phyloP scores from a whole-genome alignment of 2,113 vertebrate species.

The Suricata suricatta region DNA sequence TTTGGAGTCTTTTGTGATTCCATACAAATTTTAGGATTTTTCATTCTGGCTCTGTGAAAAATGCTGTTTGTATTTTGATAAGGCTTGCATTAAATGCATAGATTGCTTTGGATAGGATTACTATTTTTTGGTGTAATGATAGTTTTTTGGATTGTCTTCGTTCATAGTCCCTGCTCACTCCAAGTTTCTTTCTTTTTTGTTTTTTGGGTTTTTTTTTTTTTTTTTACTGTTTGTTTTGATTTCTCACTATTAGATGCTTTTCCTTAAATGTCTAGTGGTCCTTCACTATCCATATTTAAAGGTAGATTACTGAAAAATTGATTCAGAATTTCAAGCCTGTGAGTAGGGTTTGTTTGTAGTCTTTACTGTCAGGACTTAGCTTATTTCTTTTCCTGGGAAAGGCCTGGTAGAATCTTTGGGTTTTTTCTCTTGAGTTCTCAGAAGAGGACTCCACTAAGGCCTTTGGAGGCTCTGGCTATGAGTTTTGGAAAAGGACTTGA shows the following conservation, averaged over 20 bases:
- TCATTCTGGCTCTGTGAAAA: no score
- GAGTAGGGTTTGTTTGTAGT: background rate
- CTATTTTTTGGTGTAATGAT: background rate
- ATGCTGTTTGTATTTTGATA: no score
- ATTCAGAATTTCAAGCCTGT: background rate
- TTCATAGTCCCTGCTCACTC: background rate
- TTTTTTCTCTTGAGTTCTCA: background rate
- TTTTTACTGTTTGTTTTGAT: background rate
- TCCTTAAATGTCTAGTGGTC: background rate
- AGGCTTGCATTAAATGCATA: no score
- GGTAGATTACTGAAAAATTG: background rate
- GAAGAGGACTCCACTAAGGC: background rate
- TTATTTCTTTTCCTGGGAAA: background rate
- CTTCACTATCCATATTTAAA: background rate
- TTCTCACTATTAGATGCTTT: background rate
- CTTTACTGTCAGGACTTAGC: background rate
- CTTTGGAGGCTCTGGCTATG: background rate
- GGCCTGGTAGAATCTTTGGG: background rate
- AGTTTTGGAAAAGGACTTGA: background rate
- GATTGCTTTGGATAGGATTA: background rate
- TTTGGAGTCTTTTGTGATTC: no score
- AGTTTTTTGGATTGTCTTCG: conserved; percentile 10
- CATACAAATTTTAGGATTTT: no score
- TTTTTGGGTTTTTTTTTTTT: background rate
- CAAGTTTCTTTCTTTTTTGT: background rate